Percentiles rank a stretch among this genome's conserved stretches.
Conservation (phyloP, 2,113 vertebrate species). For the Lophura nycthemera region DNA sequence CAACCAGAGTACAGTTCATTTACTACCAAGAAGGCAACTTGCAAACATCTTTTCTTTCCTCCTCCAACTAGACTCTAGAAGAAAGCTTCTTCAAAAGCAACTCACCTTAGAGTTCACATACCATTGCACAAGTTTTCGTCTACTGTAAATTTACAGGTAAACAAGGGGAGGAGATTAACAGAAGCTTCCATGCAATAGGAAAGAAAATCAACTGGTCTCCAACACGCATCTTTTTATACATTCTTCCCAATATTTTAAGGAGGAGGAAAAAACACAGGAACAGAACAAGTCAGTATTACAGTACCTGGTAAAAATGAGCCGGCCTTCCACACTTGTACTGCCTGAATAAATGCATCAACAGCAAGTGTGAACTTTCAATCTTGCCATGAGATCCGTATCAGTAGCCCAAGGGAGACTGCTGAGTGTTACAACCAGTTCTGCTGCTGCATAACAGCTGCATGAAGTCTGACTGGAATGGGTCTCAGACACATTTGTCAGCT, state of each 20-base stretch:
- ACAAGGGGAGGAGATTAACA: neutral
- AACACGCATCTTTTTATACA: neutral
- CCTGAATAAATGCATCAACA: neutral
- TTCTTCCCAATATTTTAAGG: neutral
- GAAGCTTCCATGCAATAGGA: neutral
- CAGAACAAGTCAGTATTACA: fast-evolving
- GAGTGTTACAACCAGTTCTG: neutral
- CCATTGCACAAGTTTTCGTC: neutral
- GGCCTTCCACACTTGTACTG: neutral
- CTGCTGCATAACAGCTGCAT: neutral
- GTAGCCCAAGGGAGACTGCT: neutral
- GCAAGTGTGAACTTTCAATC: neutral
- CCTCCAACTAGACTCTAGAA: neutral
- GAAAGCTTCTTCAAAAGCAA: neutral
- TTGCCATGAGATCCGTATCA: neutral
- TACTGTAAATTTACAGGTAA: neutral
- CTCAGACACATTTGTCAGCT: neutral
- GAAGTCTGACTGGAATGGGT: neutral
- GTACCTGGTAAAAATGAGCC: neutral
- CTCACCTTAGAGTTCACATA: neutral
- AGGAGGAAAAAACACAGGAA: neutral
- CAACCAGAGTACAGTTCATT: neutral
- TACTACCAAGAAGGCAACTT: neutral
- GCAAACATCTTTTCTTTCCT: neutral
- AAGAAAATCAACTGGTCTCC: neutral